Base-by-base conservation (phyloP, 2,888 invertebrate genomes). In the Orgyia antiqua region DNA sequence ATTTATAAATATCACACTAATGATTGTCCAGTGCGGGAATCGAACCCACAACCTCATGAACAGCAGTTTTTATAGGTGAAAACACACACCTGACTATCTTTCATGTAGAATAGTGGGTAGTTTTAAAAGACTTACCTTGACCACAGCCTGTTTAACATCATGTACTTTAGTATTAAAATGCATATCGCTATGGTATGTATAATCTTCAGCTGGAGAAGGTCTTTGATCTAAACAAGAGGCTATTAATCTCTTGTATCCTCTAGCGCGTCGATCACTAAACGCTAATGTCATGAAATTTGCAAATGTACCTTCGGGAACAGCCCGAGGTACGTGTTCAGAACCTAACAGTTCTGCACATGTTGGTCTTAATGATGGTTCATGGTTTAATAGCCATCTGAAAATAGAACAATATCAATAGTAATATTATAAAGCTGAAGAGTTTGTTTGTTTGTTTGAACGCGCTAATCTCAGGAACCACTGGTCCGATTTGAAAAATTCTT, bases 221-320 rank as follows among this genome's bases (percentile, higher is more conserved):
- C 87, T 80, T 74, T 92, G 84, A 24, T 74, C 68, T 0, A 84
- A 44, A 12, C 84, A 84, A 0, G 78, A 79, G 0, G 58, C 46
- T 1, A 86, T 54, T 2, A 84, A 59, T 1, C 73, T 45, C 32
- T 62, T 64, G 50, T 82, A 78, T 0, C 68, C 66, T 3, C 72
- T 51, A 0, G 74, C 61, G 2, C 58, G 92, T 1, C 94, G 91
- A 63, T 95, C 94, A 8, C 91, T 90, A 1, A 98, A 83, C 0
- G 95, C 94, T 48, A 94, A 93, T 0, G 93, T 88, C 8, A 98
- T 83, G 60, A 95, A 90, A 47, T 96, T 95, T 29, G 94, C 92
- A 1, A 97, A 70, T 41, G 95, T 93, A 0, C 92, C 91, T 46
- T 97, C 96, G 56, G 96, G 95, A n/a, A 97, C 87, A 0, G 94